Evolutionary conservation across 1,140 invertebrate genomes (phyloP), one percentile per base, ranked within the genome.

Genomic region (Drosophila lini): DNA sequence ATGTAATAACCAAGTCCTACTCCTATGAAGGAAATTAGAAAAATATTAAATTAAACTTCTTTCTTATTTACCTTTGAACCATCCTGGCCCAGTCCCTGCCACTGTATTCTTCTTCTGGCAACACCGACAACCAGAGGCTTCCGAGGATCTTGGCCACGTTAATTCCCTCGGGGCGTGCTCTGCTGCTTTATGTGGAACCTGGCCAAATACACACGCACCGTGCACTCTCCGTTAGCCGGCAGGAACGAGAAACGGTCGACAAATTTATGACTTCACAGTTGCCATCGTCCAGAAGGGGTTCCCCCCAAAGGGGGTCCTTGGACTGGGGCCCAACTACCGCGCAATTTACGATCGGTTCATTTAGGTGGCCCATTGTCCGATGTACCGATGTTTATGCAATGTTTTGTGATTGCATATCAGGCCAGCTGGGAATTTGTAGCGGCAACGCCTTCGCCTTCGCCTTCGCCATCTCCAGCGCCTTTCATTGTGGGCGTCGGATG

Each of bases 351-450:
- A 85, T 74, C 81, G 55, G 78, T 81, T 78, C 82, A 86, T 82
- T 86, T 86, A 86, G 82, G 82, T 86, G 79, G 82, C 74, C 81
- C 81, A 85, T 86, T 85, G 81, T 85, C 75, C 82, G 74, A 52
- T 47, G 67, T 36, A 62, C 50, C 74, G 60, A 76, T 78, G 81
- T 85, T 85, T 85, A 86, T 85, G 82, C 82, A 81, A 85, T 84
- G 78, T 78, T 81, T 78, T 78, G 69, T 85, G 78, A 81, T 85
- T 86, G 81, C 80, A 70, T 84, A 81, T 86, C 81, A 82, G 74
- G 61, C 62, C 78, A 86, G 65, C 81, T 81, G 78, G 82, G 58
- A 81, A 76, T 84, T 84, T 84, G 81, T 83, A 76, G 57, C 81
- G 53, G 71, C 59, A 79, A 70, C 65, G 71, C 71, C 65, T 79